Percentiles rank a stretch among this genome's conserved stretches.
Conservation (phyloP, 1,140 invertebrate genomes). For the Heliconius eleuchia region DNA sequence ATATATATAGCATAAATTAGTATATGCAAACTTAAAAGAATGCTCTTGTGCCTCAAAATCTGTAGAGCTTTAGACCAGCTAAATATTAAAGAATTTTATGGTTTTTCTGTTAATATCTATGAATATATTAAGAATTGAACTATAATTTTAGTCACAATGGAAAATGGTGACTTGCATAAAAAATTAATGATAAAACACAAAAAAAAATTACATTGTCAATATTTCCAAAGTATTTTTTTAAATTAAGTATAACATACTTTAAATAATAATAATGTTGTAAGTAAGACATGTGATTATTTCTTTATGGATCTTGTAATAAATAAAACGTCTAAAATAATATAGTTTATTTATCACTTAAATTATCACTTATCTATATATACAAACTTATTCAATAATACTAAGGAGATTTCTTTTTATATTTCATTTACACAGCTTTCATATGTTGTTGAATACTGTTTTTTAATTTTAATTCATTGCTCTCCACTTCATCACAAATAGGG, state of each 20-base stretch:
- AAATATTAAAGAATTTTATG: too few relatives aligned
- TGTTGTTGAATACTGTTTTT: constrained; percentile 52
- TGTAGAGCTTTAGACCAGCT: too few relatives aligned
- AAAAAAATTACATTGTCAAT: too few relatives aligned
- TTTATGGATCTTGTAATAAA: neutral
- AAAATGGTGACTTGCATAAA: too few relatives aligned
- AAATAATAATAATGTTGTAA: neutral
- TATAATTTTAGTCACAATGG: too few relatives aligned
- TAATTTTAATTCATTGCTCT: constrained; percentile 47
- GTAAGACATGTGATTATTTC: neutral
- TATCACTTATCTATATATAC: constrained; percentile 56
- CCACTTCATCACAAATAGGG: constrained; percentile 54
- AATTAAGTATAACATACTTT: neutral
- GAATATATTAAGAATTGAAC: too few relatives aligned
- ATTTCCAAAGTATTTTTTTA: too few relatives aligned
- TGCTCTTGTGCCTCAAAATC: too few relatives aligned
- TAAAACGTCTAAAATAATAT: neutral
- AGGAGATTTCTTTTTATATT: constrained; percentile 33
- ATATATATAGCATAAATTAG: too few relatives aligned
- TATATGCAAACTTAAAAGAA: too few relatives aligned
- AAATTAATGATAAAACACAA: too few relatives aligned
- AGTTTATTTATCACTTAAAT: constrained; percentile 28
- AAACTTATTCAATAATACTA: constrained; percentile 57
- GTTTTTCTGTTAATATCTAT: too few relatives aligned
- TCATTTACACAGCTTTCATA: constrained; percentile 54